These are phyloP conservation scores for Maniola hyperantus DNA, from an alignment of 2,888 invertebrate genomes.

Conservation along the genomic window DNA sequence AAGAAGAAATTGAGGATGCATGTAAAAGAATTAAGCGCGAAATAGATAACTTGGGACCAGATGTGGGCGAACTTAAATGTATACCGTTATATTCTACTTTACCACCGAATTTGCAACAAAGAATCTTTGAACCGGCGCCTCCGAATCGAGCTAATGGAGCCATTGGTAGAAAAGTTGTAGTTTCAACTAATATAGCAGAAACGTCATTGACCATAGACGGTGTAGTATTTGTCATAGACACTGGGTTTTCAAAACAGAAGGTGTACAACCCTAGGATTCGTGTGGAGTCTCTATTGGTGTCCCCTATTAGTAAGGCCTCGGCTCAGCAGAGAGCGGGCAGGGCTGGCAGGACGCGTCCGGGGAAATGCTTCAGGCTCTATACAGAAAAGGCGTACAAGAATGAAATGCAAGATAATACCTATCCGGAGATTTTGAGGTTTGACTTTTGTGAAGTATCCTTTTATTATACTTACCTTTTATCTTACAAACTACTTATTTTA, in stretches of 20 bases:
- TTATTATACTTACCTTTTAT: not conserved
- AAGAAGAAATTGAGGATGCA: conserved; percentile 99
- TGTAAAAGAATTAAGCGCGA: conserved; percentile 98
- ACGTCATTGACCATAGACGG: conserved; percentile 99
- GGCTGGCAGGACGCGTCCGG: conserved; percentile 98
- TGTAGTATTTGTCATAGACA: conserved; percentile 99
- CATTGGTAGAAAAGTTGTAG: conserved; percentile 95
- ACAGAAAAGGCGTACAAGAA: conserved; percentile 96
- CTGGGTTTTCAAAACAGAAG: conserved; percentile 99
- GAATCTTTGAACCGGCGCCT: conserved; percentile 98
- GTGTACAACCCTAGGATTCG: conserved; percentile 93
- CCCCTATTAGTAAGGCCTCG: conserved; percentile 99
- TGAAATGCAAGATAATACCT: conserved; percentile 99
- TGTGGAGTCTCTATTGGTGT: conserved; percentile 98
- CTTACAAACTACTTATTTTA: not conserved
- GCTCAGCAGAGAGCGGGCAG: conserved; percentile 99
- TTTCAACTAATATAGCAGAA: conserved; percentile 99
- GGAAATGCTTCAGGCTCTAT: conserved; percentile 98
- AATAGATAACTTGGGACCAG: conserved; percentile 96
- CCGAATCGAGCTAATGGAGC: conserved; percentile 94
- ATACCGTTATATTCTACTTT: conserved; percentile 99
- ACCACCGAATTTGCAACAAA: conserved; percentile 97
- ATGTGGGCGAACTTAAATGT: conserved; percentile 98
- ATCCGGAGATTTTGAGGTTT: conserved; percentile 92
- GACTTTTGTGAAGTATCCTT: conserved; percentile 44